phyloP scores from a whole-genome alignment of 2,113 vertebrate genomes.

The Panthera tigris region DNA sequence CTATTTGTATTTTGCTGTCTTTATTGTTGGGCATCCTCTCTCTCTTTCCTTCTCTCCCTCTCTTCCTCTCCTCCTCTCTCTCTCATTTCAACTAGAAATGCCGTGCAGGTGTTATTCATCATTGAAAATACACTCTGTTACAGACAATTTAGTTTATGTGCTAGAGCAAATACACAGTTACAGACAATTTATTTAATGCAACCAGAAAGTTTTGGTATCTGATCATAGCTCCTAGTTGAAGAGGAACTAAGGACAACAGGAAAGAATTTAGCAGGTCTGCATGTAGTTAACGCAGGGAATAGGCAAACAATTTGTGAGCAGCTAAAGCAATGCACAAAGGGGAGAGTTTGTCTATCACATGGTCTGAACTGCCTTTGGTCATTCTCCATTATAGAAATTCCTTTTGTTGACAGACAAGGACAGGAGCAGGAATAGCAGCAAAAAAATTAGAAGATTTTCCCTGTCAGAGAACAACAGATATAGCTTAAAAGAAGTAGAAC shows the following conservation, averaged over 20 bases:
- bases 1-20: background rate
- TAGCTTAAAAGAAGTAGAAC: background rate
- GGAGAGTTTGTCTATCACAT: background rate
- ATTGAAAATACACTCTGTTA: conserved; percentile 61
- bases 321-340: background rate
- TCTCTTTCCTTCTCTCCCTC: background rate
- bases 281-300: background rate
- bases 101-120: conserved; percentile 5
- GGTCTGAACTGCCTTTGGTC: background rate
- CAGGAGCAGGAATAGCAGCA: background rate
- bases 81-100: conserved; percentile 48
- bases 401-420: background rate
- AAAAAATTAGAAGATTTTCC: background rate
- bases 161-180: conserved; percentile 62
- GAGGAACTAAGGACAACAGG: conserved; percentile 7
- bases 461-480: background rate
- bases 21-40: background rate
- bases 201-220: conserved; percentile 46
- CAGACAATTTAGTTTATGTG: conserved; percentile 68
- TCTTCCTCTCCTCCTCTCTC: background rate
- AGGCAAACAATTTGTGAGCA: background rate
- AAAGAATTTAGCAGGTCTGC: conserved; percentile 1
- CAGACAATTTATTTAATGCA: conserved; percentile 76
- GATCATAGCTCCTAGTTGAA: background rate
- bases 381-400: background rate